Evolutionary conservation across 1,140 invertebrate genomes (phyloP), one percentile per base, ranked within the genome.

Genomic region (Psix sp.): DNA sequence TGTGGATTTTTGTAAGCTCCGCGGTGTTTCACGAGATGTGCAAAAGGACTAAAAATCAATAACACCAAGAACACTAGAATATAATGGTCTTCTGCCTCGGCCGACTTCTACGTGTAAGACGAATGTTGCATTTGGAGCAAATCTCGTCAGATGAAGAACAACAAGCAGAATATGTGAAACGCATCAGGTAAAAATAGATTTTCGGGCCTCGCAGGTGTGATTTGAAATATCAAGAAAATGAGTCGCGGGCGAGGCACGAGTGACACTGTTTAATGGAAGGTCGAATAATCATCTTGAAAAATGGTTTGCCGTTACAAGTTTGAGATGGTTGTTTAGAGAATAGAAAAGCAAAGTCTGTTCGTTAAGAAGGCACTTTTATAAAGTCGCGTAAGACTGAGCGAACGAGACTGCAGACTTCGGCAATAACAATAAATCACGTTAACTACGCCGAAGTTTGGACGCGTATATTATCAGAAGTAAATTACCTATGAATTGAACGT

Each of bases 401-500:
- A 24, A 71, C 52, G 54, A 62, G 43, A 62, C 54, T 54, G 52
- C 59, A 71, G 67, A 75, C 73, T 75, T 70, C 43, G 24, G 73
- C 51, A 66, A 75, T 75, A 70, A 75, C 60, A 54, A 59, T 70
- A 63, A 75, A 70, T 75, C 66, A 75, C 73, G 59, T 75, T 70
- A 75, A 70, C 57, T 75, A 62, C 66, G 40, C 13, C 18, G 14
- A 75, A 70, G 33, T 75, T 66, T 60, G 54, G 60, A 65, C 66
- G 66, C 72, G 60, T 65, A 76, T 72, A 65, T 52, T 65, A 72
- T 65, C 60, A 65, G 39, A 72, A 72, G 68, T 72, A 65, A 72
- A 72, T 71, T 76, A 76, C 57, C 67, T 76, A 65, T 71, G 62
- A 76, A 72, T 76, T 76, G 68, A 71, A 72, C 66, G 59, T 75